A percentile compares a stretch with the other conserved stretches of the same genome.
phyloP scores from a whole-genome alignment of 1,140 invertebrate species.

The Leptopilina clavipes region DNA sequence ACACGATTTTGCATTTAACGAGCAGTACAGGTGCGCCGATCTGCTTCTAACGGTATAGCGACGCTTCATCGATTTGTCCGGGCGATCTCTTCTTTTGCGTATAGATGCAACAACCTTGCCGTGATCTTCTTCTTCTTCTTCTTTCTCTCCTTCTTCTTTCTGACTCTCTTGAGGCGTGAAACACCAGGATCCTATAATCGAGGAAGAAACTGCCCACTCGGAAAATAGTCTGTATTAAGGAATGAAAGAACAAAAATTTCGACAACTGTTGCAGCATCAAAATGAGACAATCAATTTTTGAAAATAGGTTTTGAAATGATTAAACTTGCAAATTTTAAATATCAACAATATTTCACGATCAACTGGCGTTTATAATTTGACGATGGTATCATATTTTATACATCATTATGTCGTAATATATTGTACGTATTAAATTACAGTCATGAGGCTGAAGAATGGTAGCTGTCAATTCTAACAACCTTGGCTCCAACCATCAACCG shows the following conservation, averaged over 20 bases:
- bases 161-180: conserved; percentile 60
- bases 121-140: background rate
- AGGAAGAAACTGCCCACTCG: conserved; percentile 8
- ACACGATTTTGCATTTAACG: conserved; percentile 65
- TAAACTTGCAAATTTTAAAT: too few relatives aligned
- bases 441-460: background rate
- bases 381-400: conserved; percentile 4
- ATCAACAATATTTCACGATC: background rate
- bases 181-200: conserved; percentile 35
- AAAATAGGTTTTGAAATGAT: too few relatives aligned
- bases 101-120: conserved; percentile 42
- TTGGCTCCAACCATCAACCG: background rate
- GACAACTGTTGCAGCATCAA: conserved; percentile 8
- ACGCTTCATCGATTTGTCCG: conserved; percentile 69
- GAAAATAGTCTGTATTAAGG: conserved; percentile 9
- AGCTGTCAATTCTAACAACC: conserved; percentile 18
- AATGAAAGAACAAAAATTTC: too few relatives aligned
- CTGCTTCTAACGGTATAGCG: conserved; percentile 66
- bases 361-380: background rate
- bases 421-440: conserved; percentile 6
- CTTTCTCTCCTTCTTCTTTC: conserved; percentile 45
- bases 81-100: conserved; percentile 49
- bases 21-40: conserved; percentile 62
- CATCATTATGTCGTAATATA: conserved; percentile 15
- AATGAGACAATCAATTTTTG: background rate